Conservation (phyloP, 2,113 vertebrate species). For the Tauraco erythrolophus region DNA sequence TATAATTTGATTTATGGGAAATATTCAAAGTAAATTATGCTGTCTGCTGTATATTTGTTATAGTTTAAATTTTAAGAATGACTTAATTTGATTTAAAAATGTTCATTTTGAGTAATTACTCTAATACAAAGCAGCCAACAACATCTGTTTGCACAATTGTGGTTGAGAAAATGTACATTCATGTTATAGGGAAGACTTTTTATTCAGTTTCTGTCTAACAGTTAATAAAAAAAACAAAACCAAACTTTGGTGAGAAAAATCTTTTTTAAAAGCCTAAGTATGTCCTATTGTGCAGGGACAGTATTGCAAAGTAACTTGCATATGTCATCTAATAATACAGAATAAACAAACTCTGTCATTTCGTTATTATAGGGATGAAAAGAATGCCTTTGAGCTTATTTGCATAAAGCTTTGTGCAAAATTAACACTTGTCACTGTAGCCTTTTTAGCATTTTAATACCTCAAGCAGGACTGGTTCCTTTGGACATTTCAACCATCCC, state of each 20-base stretch:
- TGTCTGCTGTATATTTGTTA: slow-evolving; percentile 77
- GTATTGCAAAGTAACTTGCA: slow-evolving; percentile 79
- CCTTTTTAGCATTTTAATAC: slow-evolving; percentile 91
- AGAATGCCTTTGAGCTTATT: slow-evolving; percentile 90
- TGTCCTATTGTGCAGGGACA: slow-evolving; percentile 78
- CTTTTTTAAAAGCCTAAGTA: slow-evolving; percentile 68
- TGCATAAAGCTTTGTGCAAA: slow-evolving; percentile 90
- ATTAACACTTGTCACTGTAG: slow-evolving; percentile 89
- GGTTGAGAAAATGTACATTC: slow-evolving; percentile 65
- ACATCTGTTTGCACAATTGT: slow-evolving; percentile 74
- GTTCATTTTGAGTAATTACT: slow-evolving; percentile 82
- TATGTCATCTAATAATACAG: slow-evolving; percentile 88
- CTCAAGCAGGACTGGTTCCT: slow-evolving; percentile 88
- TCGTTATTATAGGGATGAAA: slow-evolving; percentile 87
- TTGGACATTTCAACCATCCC: slow-evolving; percentile 89
- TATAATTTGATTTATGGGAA: slow-evolving; percentile 78
- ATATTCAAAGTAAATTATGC: slow-evolving; percentile 74
- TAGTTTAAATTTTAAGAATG: slow-evolving; percentile 78
- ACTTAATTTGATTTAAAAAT: slow-evolving; percentile 80
- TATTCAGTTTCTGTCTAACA: slow-evolving; percentile 71
- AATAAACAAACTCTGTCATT: slow-evolving; percentile 87
- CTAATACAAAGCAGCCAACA: slow-evolving; percentile 76
- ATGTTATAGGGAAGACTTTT: slow-evolving; percentile 62
- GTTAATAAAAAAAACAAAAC: background rate
- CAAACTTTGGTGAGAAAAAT: slow-evolving; percentile 75